A percentile compares a stretch with the other conserved stretches of the same genome.
Evolutionary conservation across 2,797 vertebrate species (phyloP).

Genomic region (Aulostomus chinensis): DNA sequence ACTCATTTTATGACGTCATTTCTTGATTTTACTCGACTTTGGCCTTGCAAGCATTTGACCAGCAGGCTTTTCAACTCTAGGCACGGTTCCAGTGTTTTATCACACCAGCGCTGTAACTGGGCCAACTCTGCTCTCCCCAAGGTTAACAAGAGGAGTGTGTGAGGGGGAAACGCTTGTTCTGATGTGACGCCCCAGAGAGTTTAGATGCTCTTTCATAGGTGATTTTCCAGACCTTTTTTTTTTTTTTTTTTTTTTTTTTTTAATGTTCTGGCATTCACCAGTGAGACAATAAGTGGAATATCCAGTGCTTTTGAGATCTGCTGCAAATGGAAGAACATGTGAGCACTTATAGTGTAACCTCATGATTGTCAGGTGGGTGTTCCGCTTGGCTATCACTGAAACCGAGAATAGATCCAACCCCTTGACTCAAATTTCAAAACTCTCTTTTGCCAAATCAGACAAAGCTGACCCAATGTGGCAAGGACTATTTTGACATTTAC

Average conservation of each 20-base stretch:
- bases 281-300: conserved; percentile 13
- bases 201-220: no score
- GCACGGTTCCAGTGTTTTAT: conserved; percentile 31
- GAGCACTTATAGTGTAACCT: no score
- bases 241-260: conserved; percentile 15
- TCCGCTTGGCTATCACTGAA: no score
- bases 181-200: no score
- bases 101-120: background rate
- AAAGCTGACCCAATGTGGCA: conserved; percentile 16
- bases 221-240: conserved; percentile 4
- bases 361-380: no score
- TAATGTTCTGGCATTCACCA: no score
- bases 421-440: conserved; percentile 24
- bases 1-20: conserved; percentile 14
- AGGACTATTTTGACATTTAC: conserved; percentile 20
- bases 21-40: conserved; percentile 13
- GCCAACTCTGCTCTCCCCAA: conserved; percentile 8
- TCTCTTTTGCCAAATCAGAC: conserved; percentile 34
- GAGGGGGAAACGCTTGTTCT: no score
- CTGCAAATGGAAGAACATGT: conserved; percentile 6
- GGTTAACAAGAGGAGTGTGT: background rate
- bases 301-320: conserved; percentile 11
- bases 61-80: conserved; percentile 2
- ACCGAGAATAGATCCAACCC: no score
- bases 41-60: conserved; percentile 22